Conservation (phyloP, 1,140 invertebrate species). For the Diuraphis noxia region DNA sequence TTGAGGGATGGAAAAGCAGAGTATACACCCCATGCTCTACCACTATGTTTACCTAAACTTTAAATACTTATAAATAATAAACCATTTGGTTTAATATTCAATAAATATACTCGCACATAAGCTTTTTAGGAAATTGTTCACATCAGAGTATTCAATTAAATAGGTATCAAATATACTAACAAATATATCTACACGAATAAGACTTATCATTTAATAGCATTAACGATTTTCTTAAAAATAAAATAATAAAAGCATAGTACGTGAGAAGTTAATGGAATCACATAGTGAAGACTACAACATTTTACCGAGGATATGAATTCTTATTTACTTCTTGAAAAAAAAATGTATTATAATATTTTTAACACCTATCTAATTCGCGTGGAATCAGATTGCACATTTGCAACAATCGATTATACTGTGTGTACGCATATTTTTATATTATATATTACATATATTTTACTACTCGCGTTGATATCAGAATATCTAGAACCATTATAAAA, state of each 20-base stretch:
- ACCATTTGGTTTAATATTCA: not conserved
- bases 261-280: not conserved
- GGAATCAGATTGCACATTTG: too few species aligned
- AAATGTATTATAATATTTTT: too few species aligned
- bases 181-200: too few species aligned
- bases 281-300: not conserved
- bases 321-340: too few species aligned
- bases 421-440: too few species aligned
- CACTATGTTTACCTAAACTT: not conserved
- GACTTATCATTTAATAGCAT: not conserved
- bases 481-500: too few species aligned
- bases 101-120: not conserved
- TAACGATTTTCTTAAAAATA: not conserved
- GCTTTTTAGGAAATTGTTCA: not conserved
- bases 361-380: too few species aligned
- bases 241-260: not conserved
- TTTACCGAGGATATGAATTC: not conserved
- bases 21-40: not conserved
- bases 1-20: not conserved
- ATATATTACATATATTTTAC: too few species aligned
- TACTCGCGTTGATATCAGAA: too few species aligned
- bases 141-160: not conserved
- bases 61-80: not conserved
- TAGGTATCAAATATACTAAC: too few species aligned
- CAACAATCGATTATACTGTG: too few species aligned